Evolutionary conservation across 2,797 vertebrate genomes (phyloP), one percentile per base, ranked within the genome.

Genomic region (Coccyzus lansbergi): DNA sequence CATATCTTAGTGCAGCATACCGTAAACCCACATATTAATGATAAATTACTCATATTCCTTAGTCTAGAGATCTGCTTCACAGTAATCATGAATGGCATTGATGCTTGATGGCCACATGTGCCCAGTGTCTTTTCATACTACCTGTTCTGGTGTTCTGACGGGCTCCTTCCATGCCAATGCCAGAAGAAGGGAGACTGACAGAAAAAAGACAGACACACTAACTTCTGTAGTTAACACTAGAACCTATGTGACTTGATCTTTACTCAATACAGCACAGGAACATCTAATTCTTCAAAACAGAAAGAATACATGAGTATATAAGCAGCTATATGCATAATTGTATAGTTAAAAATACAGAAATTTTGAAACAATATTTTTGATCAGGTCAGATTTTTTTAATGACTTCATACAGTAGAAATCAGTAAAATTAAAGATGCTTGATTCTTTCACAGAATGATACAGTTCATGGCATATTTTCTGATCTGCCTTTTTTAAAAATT

Each of bases 1-100:
- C 83, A 1, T 94, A 88, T 94, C 88, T 94, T 97, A 98, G 82
- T 22, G 79, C 91, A 94, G 63, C 93, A 36, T 97, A 92, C 94
- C 79, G 3, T 86, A 92, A 94, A 79, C 63, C 90, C 88, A 42
- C 94, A 20, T 96, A 88, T 95, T 96, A 93, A 80, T 62, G 88
- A 44, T 51, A 68, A 88, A 65, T 94, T 94, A 90, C 89, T 97
- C 49, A 4, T 91, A 78, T 78, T 67, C 74, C 42, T 94, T 96
- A 94, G 78, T 40, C 15, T 96, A 97, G 92, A 83, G 92, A 90
- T 40, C 33, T 2, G 25, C 83, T 94, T 95, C 76, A 75, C 55
- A 38, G 81, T 67, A 86, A 52, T 65, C 49, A 56, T 25, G 31
- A 14, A 10, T 53, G 77, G 58, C 60, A 62, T 58, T 40, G 84